Evolutionary conservation across 2,797 vertebrate genomes (phyloP).

Genomic region (Brachyrhaphis roseni): DNA sequence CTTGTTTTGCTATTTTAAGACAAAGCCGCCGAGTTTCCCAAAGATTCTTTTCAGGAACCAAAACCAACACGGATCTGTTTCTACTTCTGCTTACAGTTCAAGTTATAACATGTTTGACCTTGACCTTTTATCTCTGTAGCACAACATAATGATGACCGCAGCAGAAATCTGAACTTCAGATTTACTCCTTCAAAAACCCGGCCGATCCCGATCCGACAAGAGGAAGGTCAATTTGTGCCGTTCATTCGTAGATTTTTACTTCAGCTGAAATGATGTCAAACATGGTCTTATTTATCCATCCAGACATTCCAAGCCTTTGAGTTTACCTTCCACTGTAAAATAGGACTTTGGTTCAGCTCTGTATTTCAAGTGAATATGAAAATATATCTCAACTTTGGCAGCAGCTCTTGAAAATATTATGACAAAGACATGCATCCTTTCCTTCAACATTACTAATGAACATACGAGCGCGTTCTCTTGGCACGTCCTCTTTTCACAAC

Average conservation of each 20-base stretch:
- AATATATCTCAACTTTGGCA: background rate
- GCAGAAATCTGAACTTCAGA: background rate
- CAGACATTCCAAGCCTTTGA: background rate
- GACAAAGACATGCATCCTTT: slow-evolving; percentile 8
- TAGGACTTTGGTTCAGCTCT: no score
- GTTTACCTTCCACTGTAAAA: background rate
- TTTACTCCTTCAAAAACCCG: background rate
- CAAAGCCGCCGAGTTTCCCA: background rate
- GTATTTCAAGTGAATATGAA: background rate
- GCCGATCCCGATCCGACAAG: background rate
- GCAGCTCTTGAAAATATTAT: slow-evolving; percentile 19
- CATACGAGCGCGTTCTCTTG: background rate
- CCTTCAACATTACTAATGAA: background rate
- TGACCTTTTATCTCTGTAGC: background rate
- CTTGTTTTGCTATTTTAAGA: slow-evolving; percentile 6
- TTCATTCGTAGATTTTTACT: background rate
- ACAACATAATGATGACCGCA: background rate
- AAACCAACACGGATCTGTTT: slow-evolving; percentile 20
- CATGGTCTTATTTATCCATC: background rate
- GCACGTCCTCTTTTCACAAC: slow-evolving; percentile 7
- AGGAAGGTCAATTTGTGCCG: background rate
- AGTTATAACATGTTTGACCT: background rate
- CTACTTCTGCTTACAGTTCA: background rate
- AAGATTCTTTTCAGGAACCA: slow-evolving; percentile 9
- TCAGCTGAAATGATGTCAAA: background rate